These are phyloP conservation scores for Spodoptera littoralis DNA, from an alignment of 2,888 invertebrate genomes.

Conservation along the genomic window DNA sequence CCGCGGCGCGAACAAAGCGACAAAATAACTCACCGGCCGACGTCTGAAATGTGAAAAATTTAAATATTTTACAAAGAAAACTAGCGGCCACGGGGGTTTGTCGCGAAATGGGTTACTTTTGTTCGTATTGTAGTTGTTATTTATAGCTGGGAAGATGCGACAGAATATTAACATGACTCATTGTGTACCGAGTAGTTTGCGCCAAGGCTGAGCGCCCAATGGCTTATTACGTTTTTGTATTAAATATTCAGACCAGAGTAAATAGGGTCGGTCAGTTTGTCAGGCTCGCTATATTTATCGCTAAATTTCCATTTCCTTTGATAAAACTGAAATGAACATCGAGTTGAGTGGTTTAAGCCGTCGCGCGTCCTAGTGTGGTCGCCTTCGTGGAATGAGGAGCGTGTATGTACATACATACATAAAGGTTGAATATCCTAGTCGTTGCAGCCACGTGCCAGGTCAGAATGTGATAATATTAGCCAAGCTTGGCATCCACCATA, in stretches of 20 bases:
- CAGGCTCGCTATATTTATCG: not conserved
- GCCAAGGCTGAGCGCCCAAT: slow-evolving; percentile 4
- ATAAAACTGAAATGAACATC: not conserved
- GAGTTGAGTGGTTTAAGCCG: no score
- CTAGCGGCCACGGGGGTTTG: slow-evolving; percentile 44
- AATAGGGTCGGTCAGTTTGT: not conserved
- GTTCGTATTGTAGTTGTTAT: slow-evolving; percentile 48
- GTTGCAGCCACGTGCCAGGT: no score
- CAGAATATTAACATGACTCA: slow-evolving; percentile 14
- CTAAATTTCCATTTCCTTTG: not conserved
- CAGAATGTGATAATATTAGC: no score
- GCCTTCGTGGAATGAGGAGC: no score
- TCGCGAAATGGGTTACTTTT: slow-evolving; percentile 41
- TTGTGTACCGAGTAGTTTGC: slow-evolving; percentile 19
- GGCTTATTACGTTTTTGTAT: slow-evolving; percentile 14
- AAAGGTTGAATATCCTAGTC: no score
- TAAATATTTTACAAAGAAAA: slow-evolving; percentile 54
- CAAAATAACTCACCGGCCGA: slow-evolving; percentile 41
- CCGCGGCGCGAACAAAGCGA: slow-evolving; percentile 38
- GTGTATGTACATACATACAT: no score
- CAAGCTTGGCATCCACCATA: no score
- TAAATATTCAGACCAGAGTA: not conserved
- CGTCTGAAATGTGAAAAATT: slow-evolving; percentile 47
- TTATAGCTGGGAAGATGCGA: slow-evolving; percentile 38
- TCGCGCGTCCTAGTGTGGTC: no score